Evolutionary conservation across 1,140 invertebrate species (phyloP), one percentile per base, ranked within the genome.

Genomic region (Calephelis virginiensis): DNA sequence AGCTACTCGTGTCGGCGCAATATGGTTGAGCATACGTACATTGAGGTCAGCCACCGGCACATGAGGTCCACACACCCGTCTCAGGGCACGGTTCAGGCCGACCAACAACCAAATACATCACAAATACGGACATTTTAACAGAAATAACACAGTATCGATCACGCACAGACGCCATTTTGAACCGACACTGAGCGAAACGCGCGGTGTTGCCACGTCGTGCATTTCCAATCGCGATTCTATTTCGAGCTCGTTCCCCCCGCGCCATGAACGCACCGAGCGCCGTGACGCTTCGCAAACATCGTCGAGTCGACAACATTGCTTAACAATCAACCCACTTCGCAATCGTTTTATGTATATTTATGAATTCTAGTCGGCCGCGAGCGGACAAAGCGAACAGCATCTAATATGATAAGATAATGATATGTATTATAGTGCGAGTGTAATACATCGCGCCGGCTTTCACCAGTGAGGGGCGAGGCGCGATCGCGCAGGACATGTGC

Each of bases 91-190:
- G 68, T 80, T 80, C 76, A 78, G 73, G 76, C 83, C 84, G 81
- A 87, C 82, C 82, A 78, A 84, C 83, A 78, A 85, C 79, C 76
- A 81, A 74, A 82, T 83, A 78, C 74, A 86, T 85, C 88, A 89
- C 86, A 84, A 80, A 82, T 82, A 82, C 80, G 80, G 78, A 74
- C 83, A 86, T 91, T 89, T 87, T 75, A 81, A 84, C 83, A 72
- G 69, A 80, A 85, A 81, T 86, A 82, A 77, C 89, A 88, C 85
- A 74, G 83, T 89, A 91, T 91, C 82, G 89, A 91, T 91, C 89
- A 91, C 89, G 79, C 89, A 89, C 86, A 83, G 81, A 76, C 89
- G 89, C 89, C 89, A 91, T 91, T 89, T 91, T 91, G 88, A 86
- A 86, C 83, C 82, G 85, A 89, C 86, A 90, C 88, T 90, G 82